phyloP scores from a whole-genome alignment of 2,888 invertebrate species.

The Cheilosia urbana region DNA sequence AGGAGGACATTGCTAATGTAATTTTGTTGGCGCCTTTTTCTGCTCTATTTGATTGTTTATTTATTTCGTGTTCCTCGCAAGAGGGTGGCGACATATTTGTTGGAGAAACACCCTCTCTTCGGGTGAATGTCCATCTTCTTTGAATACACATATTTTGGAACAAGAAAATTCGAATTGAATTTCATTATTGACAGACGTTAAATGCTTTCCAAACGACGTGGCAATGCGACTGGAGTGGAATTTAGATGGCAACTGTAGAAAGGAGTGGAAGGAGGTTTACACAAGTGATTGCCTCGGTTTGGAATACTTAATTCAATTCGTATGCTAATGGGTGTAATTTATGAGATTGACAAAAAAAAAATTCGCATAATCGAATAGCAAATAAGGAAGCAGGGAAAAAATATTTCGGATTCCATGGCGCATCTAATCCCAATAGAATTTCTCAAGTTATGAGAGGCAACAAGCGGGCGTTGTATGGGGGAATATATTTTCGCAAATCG shows the following conservation, averaged over 20 bases:
- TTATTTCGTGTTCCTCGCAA: slow-evolving; percentile 36
- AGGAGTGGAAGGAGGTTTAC: slow-evolving; percentile 28
- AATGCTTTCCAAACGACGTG: neutral
- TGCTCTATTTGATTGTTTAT: slow-evolving; percentile 64
- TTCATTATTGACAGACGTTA: slow-evolving; percentile 34
- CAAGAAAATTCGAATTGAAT: slow-evolving; percentile 16
- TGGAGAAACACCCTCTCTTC: slow-evolving; percentile 11
- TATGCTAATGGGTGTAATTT: slow-evolving; percentile 47
- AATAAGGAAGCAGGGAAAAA: no score
- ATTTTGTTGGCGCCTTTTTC: slow-evolving; percentile 50
- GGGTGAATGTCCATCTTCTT: slow-evolving; percentile 50
- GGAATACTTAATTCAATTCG: slow-evolving; percentile 46
- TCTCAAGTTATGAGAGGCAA: no score
- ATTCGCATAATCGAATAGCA: slow-evolving; percentile 29
- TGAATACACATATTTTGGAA: neutral
- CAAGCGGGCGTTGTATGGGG: no score
- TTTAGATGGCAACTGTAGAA: no score
- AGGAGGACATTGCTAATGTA: slow-evolving; percentile 54
- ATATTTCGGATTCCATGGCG: no score
- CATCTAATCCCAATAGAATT: no score
- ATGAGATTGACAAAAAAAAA: slow-evolving; percentile 4
- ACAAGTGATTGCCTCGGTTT: slow-evolving; percentile 40
- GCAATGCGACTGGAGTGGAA: neutral
- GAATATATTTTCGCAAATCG: no score
- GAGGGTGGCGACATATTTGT: slow-evolving; percentile 37